A percentile compares a stretch with the other conserved stretches of the same genome.
Evolutionary conservation across 1,140 invertebrate genomes (phyloP).

Genomic region (Trachelipus rathkii): DNA sequence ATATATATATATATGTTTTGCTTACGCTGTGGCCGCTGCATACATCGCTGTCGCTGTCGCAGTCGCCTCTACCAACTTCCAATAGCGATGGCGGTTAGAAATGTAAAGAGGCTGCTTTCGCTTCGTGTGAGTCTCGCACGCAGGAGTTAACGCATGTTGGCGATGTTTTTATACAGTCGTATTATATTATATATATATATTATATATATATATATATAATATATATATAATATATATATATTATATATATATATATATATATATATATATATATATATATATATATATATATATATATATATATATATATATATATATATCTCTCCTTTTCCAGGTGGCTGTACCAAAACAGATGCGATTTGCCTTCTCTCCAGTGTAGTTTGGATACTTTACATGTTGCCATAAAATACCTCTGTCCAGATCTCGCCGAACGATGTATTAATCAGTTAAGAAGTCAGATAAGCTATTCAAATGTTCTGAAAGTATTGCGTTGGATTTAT

Average conservation of each 20-base stretch:
- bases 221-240: slow-evolving; percentile 12
- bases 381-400: slow-evolving; percentile 23
- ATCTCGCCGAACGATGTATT: slow-evolving; percentile 18
- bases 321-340: slow-evolving; percentile 18
- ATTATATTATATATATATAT: neutral
- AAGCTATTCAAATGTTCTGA: neutral
- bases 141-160: no score
- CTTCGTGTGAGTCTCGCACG: no score
- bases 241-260: slow-evolving; percentile 6
- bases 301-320: slow-evolving; percentile 17
- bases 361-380: neutral
- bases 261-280: slow-evolving; percentile 19
- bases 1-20: slow-evolving; percentile 16
- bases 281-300: slow-evolving; percentile 17
- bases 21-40: no score
- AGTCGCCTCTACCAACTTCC: no score
- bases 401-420: slow-evolving; percentile 21
- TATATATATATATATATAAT: no score
- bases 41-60: no score
- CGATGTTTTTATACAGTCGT: no score
- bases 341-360: slow-evolving; percentile 12
- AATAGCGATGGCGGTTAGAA: no score
- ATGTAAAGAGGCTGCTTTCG: no score
- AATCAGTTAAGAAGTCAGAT: neutral
- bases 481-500: neutral